Evolutionary conservation across 2,797 vertebrate species (phyloP), one percentile per base, ranked within the genome.

Genomic region (Xyrichtys novacula): DNA sequence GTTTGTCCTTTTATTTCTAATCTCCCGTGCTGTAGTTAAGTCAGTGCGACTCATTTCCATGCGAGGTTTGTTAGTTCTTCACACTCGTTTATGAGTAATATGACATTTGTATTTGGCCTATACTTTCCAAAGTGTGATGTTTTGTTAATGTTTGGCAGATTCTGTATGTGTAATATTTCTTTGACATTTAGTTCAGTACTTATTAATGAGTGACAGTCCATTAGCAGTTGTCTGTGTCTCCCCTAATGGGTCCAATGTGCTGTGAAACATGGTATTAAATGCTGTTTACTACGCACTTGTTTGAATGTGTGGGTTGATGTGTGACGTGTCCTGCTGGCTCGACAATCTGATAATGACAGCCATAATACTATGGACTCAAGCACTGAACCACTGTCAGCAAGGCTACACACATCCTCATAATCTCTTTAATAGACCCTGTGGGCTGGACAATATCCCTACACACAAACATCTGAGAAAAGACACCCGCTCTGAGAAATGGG

Each of bases 391-490:
- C 71, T 85, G 76, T 88, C 78, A 85, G 52, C 10, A 4, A 78
- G 36, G 43, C 49, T 52, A 59, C 59, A 47, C 71, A 71, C 76
- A 78, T 88, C 73, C 89, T 80, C 46, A 82, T 85, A 85, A 89
- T 88, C 79, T 53, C 53, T 82, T 80, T 86, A 90, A 88, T 88
- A 74, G 79, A 85, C 57, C 83, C 74, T 63, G 48, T 81, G 68
- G 74, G 66, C 50, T 63, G 77, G 71, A 82, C 63, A 65, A 48
- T 63, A 62, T 54, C 39, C 47, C 62, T 39, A 62, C 31, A 36
- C 36, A 74, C 20, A 72, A 49, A 65, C 23, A 60, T 43, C 15
- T 32, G 44, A 53, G 36, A 47, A 44, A 22, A 71, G 19, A 61
- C 54, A 67, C 28, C 34, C 49, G 63, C 49, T 29, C 4, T 1